These are phyloP conservation scores for Merluccius polli DNA, from an alignment of 2,797 vertebrate genomes.

Conservation along the genomic window DNA sequence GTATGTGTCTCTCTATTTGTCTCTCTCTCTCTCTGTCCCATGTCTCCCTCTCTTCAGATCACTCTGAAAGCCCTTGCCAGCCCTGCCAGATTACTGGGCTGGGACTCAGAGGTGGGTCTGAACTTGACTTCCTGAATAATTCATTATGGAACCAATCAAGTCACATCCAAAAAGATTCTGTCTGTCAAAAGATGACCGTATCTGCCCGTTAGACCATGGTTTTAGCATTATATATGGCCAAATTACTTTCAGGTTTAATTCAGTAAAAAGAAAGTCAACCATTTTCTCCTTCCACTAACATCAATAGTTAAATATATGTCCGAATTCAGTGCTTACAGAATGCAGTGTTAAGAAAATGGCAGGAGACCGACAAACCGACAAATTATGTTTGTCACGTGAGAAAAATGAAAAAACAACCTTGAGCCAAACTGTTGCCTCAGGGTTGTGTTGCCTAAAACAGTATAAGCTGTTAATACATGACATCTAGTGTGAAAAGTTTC, in stretches of 20 bases:
- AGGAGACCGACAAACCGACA: neutral
- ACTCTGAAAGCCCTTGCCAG: constrained; percentile 51
- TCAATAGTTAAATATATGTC: too few relatives aligned
- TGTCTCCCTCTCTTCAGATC: constrained; percentile 56
- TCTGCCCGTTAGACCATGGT: constrained; percentile 20
- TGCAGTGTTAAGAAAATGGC: neutral
- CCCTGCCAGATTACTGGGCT: constrained; percentile 58
- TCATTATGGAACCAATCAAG: constrained; percentile 59
- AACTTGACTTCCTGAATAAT: constrained; percentile 54
- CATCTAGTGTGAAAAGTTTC: neutral
- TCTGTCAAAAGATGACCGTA: neutral
- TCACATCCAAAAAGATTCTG: constrained; percentile 40
- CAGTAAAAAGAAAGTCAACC: neutral
- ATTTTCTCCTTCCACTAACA: too few relatives aligned
- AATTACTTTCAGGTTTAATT: neutral
- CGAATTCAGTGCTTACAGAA: neutral
- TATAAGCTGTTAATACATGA: neutral
- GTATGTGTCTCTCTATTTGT: neutral
- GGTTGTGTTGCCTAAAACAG: neutral
- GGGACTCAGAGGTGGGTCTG: constrained; percentile 60
- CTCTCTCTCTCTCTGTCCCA: constrained; percentile 20
- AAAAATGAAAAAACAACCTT: neutral
- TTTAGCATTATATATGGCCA: constrained; percentile 3
- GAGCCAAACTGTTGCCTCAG: neutral
- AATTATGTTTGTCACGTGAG: neutral